Percentiles rank a stretch among this genome's conserved stretches.
Evolutionary conservation across 1,140 invertebrate genomes (phyloP).

Genomic region (Orius insidiosus): DNA sequence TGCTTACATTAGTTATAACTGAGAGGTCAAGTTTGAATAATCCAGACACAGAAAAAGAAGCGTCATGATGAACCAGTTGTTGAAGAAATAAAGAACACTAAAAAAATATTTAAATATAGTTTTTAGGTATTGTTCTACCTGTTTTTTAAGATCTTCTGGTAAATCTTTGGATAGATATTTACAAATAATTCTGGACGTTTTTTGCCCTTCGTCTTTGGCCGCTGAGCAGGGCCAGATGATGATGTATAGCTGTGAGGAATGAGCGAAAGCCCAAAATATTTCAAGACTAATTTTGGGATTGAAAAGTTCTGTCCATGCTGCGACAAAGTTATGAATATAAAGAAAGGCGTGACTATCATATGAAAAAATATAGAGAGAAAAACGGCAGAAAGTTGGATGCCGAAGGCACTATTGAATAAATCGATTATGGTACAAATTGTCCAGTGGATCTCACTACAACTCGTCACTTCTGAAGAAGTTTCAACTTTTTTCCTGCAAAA

Average conservation of each 20-base stretch:
- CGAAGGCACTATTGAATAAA: constrained; percentile 16
- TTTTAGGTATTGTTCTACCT: constrained; percentile 2
- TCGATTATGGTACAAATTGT: constrained; percentile 16
- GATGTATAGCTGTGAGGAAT: constrained; percentile 38
- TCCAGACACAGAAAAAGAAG: constrained; percentile 14
- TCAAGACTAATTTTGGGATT: constrained; percentile 28
- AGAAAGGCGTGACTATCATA: constrained; percentile 51
- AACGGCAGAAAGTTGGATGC: constrained; percentile 13
- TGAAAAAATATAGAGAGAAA: constrained; percentile 32
- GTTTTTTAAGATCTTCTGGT: constrained; percentile 6
- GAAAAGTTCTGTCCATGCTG: neutral
- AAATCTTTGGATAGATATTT: constrained; percentile 7
- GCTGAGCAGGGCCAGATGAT: constrained; percentile 47
- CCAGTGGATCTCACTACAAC: constrained; percentile 11
- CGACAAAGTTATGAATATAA: constrained; percentile 37
- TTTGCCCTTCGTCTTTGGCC: constrained; percentile 32
- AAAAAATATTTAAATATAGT: neutral
- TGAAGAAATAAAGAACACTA: constrained; percentile 8
- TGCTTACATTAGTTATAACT: constrained; percentile 15
- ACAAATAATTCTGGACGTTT: constrained; percentile 10
- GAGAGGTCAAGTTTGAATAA: constrained; percentile 13
- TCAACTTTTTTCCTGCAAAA: no score
- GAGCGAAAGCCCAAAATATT: constrained; percentile 45
- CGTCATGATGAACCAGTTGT: constrained; percentile 11
- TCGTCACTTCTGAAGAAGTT: no score